Evolutionary conservation across 2,113 vertebrate genomes (phyloP).

Genomic region (Gymnogyps californianus): DNA sequence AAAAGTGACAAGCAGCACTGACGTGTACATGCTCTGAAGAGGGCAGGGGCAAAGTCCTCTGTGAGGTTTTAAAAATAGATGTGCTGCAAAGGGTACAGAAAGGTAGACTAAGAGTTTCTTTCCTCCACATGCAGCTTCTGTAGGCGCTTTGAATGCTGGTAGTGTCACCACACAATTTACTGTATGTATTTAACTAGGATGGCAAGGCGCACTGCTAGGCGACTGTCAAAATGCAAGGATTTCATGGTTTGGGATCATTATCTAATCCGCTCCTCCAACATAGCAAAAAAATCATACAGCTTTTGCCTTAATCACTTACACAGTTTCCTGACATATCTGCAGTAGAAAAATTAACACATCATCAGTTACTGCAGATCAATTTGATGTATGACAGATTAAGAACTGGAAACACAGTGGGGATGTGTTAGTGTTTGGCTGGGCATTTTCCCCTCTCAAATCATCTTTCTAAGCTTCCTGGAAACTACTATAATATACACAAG

Average conservation of each 20-base stretch:
- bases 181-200: background rate
- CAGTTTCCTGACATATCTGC: background rate
- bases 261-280: background rate
- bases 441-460: background rate
- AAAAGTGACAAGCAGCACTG: background rate
- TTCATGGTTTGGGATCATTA: background rate
- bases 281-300: background rate
- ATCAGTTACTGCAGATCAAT: background rate
- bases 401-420: background rate
- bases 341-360: background rate
- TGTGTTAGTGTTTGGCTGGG: background rate
- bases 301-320: background rate
- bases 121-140: background rate
- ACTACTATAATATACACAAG: background rate
- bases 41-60: background rate
- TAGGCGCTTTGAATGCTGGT: background rate
- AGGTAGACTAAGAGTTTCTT: background rate
- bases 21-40: background rate
- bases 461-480: background rate
- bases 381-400: background rate
- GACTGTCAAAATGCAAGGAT: background rate
- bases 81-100: background rate
- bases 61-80: slow-evolving; percentile 23
- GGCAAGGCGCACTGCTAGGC: background rate
- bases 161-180: background rate